Conservation (phyloP, 2,797 vertebrate genomes). For the Microhierax caerulescens region DNA sequence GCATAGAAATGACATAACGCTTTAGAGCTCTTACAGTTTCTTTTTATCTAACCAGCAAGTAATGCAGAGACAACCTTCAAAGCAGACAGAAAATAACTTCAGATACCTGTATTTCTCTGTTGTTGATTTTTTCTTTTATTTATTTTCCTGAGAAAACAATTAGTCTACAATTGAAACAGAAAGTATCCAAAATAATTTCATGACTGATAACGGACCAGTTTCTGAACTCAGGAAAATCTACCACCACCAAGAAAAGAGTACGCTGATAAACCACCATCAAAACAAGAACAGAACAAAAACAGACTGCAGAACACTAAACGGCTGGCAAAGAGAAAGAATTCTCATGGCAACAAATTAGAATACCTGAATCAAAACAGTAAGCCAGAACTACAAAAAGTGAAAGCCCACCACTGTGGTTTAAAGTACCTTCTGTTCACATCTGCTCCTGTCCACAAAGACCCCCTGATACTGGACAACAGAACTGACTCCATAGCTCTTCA, state of each 20-base stretch:
- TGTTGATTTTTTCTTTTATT: accelerated
- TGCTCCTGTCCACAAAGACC: neutral
- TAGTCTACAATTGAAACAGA: neutral
- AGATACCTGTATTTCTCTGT: neutral
- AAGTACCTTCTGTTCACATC: neutral
- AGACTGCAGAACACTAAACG: neutral
- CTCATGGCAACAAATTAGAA: neutral
- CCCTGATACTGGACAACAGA: neutral
- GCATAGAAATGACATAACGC: neutral
- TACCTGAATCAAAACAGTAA: neutral
- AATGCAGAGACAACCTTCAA: neutral
- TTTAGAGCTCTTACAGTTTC: neutral
- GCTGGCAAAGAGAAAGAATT: neutral
- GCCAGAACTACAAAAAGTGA: neutral
- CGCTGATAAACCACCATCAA: neutral
- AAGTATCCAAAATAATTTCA: neutral
- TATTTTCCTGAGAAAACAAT: neutral
- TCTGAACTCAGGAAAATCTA: neutral
- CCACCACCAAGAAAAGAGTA: accelerated
- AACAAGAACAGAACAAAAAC: neutral
- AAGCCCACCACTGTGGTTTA: neutral
- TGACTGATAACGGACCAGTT: neutral
- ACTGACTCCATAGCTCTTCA: neutral
- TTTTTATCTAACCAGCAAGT: neutral
- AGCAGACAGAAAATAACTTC: neutral